These are phyloP conservation scores for Nineta flava DNA, from an alignment of 2,888 invertebrate genomes.

Conservation along the genomic window DNA sequence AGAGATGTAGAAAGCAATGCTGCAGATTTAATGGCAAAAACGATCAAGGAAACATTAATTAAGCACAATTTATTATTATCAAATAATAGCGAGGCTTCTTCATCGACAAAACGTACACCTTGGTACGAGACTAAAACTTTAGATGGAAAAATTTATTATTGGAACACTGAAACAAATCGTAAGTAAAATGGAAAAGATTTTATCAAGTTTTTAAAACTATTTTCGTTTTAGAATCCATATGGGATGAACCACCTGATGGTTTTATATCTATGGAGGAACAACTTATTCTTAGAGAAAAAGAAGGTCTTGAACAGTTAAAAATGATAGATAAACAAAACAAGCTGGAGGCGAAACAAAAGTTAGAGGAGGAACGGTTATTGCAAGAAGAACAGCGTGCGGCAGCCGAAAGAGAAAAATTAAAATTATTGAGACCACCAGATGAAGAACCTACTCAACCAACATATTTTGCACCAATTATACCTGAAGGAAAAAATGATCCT, in stretches of 20 bases:
- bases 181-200: slow-evolving; percentile 11
- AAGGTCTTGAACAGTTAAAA: slow-evolving; percentile 29
- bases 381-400: slow-evolving; percentile 34
- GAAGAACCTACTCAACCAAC: slow-evolving; percentile 21
- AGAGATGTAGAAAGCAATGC: slow-evolving; percentile 59
- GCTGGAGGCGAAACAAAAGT: slow-evolving; percentile 19
- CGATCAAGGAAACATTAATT: slow-evolving; percentile 22
- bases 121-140: slow-evolving; percentile 71
- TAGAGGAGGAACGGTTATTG: slow-evolving; percentile 24
- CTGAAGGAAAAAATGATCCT: slow-evolving; percentile 44
- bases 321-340: slow-evolving; percentile 21
- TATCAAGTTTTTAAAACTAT: background rate
- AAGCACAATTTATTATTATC: slow-evolving; percentile 21
- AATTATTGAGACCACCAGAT: slow-evolving; percentile 23
- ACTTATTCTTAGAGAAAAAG: slow-evolving; percentile 32
- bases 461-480: slow-evolving; percentile 34
- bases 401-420: slow-evolving; percentile 30
- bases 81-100: slow-evolving; percentile 15
- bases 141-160: slow-evolving; percentile 69
- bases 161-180: slow-evolving; percentile 76
- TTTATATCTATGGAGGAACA: slow-evolving; percentile 51
- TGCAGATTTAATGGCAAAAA: slow-evolving; percentile 43
- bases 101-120: slow-evolving; percentile 23
- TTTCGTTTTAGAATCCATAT: slow-evolving; percentile 45
- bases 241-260: slow-evolving; percentile 59